phyloP scores from a whole-genome alignment of 2,888 invertebrate species.

The Anagyrus pseudococci region DNA sequence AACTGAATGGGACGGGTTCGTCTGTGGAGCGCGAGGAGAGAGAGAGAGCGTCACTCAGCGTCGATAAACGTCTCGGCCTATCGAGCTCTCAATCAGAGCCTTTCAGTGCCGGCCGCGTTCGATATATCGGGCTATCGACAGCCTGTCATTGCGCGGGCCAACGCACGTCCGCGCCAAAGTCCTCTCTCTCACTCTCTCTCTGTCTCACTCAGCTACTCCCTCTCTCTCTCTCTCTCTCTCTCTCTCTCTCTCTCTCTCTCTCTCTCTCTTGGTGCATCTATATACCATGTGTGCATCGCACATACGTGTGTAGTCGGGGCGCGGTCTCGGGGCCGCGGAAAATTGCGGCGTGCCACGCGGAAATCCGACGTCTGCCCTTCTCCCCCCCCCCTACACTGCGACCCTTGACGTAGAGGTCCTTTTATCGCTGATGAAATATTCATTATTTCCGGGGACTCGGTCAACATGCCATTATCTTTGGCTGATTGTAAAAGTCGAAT shows the following conservation, averaged over 20 bases:
- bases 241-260: constrained; percentile 11
- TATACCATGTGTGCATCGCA: too few species aligned
- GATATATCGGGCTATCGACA: constrained; percentile 31
- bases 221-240: neutral
- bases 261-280: too few species aligned
- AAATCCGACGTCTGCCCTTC: too few species aligned
- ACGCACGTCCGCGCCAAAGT: neutral
- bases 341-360: too few species aligned
- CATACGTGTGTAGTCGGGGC: too few species aligned
- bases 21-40: too few species aligned
- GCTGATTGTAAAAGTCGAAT: too few species aligned
- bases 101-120: neutral
- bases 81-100: constrained; percentile 24
- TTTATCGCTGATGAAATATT: neutral
- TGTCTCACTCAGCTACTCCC: neutral
- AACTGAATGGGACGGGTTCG: too few species aligned
- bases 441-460: too few species aligned
- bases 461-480: too few species aligned
- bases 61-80: constrained; percentile 30
- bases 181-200: neutral
- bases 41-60: constrained; percentile 6
- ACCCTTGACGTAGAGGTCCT: neutral
- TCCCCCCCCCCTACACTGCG: too few species aligned
- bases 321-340: too few species aligned
- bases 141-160: constrained; percentile 15